Conservation (phyloP, 2,888 invertebrate species). For the Eilema caniola region DNA sequence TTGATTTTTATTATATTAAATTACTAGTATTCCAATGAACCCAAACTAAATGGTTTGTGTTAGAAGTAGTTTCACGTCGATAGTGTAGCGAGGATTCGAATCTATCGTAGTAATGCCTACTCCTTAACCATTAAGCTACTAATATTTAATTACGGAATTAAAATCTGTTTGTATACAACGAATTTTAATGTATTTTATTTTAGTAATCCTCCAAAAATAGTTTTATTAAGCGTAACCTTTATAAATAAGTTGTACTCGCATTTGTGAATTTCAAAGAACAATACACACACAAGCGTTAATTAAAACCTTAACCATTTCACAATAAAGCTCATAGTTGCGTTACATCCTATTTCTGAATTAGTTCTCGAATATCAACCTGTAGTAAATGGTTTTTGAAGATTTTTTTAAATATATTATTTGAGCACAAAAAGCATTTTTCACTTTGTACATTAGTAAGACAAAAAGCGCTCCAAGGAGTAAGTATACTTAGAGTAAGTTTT, state of each 20-base stretch:
- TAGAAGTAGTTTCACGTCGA: too few species aligned
- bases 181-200: too few species aligned
- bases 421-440: background rate
- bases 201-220: too few species aligned
- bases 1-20: too few species aligned
- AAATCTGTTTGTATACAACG: too few species aligned
- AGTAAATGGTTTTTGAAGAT: background rate
- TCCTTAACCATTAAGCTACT: too few species aligned
- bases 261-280: conserved; percentile 9
- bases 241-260: conserved; percentile 5
- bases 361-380: background rate
- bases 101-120: too few species aligned
- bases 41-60: too few species aligned
- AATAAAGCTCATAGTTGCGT: conserved; percentile 6
- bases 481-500: background rate
- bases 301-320: conserved; percentile 2
- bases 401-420: background rate
- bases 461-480: background rate
- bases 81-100: too few species aligned
- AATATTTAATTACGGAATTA: too few species aligned
- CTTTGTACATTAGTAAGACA: background rate
- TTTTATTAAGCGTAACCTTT: too few species aligned
- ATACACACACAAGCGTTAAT: conserved; percentile 10
- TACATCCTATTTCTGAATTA: background rate
- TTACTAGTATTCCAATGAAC: too few species aligned